These are phyloP conservation scores for Monochamus alternatus DNA, from an alignment of 2,888 invertebrate genomes.

Conservation along the genomic window DNA sequence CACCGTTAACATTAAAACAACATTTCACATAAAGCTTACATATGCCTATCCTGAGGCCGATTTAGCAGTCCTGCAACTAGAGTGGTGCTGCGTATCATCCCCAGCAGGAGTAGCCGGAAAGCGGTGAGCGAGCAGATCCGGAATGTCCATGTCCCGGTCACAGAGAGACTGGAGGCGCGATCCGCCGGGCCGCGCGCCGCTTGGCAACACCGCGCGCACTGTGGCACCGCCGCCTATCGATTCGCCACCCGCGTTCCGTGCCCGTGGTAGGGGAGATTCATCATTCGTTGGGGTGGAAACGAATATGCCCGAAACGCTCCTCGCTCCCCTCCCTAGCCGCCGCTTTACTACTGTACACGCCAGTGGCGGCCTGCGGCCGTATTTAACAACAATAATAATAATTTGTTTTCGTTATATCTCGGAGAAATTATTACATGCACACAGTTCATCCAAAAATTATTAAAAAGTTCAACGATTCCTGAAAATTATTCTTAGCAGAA, in stretches of 20 bases:
- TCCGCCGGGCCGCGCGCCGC: conserved; percentile 37
- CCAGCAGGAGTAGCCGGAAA: conserved; percentile 15
- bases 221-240: conserved; percentile 61
- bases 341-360: conserved; percentile 32
- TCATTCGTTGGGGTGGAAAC: conserved; percentile 58
- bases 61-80: conserved; percentile 36
- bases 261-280: conserved; percentile 60
- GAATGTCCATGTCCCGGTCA: conserved; percentile 52
- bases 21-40: conserved; percentile 52
- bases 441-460: too few relatives aligned
- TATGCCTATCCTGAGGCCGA: conserved; percentile 49
- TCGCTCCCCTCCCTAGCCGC: conserved; percentile 46
- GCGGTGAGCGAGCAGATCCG: conserved; percentile 39
- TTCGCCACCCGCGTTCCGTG: conserved; percentile 60
- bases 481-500: too few relatives aligned
- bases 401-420: too few relatives aligned
- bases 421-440: too few relatives aligned
- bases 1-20: conserved; percentile 45
- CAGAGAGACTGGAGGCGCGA: conserved; percentile 49
- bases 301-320: conserved; percentile 54
- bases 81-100: conserved; percentile 37
- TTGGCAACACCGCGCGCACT: conserved; percentile 37
- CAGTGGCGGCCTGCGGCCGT: too few relatives aligned
- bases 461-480: too few relatives aligned
- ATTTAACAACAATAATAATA: too few relatives aligned